Evolutionary conservation across 2,888 invertebrate genomes (phyloP).

Genomic region (Drosophila peninsularis): DNA sequence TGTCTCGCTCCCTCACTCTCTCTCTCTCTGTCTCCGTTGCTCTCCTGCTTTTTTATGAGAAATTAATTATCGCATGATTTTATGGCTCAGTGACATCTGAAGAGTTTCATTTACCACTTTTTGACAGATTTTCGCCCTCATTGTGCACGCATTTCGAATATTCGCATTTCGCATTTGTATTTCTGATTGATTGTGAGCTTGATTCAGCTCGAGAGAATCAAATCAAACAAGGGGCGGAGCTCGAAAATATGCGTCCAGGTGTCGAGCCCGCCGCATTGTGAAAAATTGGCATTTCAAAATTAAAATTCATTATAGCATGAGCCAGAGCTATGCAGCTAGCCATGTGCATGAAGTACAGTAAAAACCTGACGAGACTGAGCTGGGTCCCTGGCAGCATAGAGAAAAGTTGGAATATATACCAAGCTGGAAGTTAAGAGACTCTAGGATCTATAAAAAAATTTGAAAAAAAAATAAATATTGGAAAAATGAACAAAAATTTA

Average conservation of each 20-base stretch:
- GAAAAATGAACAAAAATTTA: no score
- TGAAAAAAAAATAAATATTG: no score
- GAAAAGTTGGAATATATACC: no score
- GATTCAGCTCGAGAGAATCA: not conserved
- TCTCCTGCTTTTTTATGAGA: slow-evolving; percentile 55
- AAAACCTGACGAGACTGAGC: not conserved
- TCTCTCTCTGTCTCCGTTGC: not conserved
- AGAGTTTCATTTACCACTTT: slow-evolving; percentile 81
- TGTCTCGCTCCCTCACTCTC: not conserved
- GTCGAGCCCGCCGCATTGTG: not conserved
- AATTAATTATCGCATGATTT: slow-evolving; percentile 84
- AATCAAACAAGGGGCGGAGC: slow-evolving; percentile 9
- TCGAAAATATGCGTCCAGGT: slow-evolving; percentile 24
- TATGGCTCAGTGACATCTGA: slow-evolving; percentile 82
- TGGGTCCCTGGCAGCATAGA: no score
- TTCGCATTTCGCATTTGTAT: slow-evolving; percentile 25
- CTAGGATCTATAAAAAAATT: no score
- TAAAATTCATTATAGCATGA: slow-evolving; percentile 11
- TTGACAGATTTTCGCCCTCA: slow-evolving; percentile 73
- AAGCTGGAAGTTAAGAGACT: no score
- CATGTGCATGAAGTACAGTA: not conserved
- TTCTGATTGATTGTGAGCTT: slow-evolving; percentile 47
- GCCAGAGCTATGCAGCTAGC: not conserved
- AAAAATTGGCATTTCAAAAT: slow-evolving; percentile 20
- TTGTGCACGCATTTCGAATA: slow-evolving; percentile 28